These are phyloP conservation scores for Lucilia sericata DNA, from an alignment of 1,140 invertebrate genomes.

Conservation along the genomic window DNA sequence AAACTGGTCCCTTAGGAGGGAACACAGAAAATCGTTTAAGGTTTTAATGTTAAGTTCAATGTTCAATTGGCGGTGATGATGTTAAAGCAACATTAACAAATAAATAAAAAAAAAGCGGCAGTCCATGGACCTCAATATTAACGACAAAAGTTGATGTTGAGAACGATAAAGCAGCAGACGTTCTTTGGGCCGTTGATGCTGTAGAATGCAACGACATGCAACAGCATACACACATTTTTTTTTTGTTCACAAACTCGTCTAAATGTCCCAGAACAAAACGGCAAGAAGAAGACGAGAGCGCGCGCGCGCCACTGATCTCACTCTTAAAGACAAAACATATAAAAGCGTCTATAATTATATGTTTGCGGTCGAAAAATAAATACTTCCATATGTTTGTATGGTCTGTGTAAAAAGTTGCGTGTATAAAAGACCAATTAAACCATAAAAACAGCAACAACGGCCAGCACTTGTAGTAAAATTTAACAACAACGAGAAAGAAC, in stretches of 20 bases:
- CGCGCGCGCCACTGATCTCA: neutral
- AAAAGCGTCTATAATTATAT: neutral
- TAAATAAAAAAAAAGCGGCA: neutral
- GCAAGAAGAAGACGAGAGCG: neutral
- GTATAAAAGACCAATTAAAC: constrained; percentile 12
- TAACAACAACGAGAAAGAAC: neutral
- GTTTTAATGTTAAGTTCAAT: constrained; percentile 9
- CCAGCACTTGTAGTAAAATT: neutral
- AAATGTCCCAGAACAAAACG: neutral
- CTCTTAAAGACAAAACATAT: neutral
- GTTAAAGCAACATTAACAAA: neutral
- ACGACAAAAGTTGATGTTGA: neutral
- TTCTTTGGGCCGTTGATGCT: neutral
- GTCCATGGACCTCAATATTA: neutral
- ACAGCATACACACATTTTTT: neutral
- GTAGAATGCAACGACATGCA: constrained; percentile 6
- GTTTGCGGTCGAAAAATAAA: neutral
- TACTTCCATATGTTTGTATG: neutral
- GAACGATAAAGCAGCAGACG: neutral
- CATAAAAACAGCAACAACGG: neutral
- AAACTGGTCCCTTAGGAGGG: neutral
- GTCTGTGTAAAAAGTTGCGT: neutral
- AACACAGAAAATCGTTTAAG: constrained; percentile 9
- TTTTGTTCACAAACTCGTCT: neutral
- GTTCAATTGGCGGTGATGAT: neutral